A percentile compares a stretch with the other conserved stretches of the same genome.
Evolutionary conservation across 2,113 vertebrate genomes (phyloP).

Genomic region (Thermophis baileyi): DNA sequence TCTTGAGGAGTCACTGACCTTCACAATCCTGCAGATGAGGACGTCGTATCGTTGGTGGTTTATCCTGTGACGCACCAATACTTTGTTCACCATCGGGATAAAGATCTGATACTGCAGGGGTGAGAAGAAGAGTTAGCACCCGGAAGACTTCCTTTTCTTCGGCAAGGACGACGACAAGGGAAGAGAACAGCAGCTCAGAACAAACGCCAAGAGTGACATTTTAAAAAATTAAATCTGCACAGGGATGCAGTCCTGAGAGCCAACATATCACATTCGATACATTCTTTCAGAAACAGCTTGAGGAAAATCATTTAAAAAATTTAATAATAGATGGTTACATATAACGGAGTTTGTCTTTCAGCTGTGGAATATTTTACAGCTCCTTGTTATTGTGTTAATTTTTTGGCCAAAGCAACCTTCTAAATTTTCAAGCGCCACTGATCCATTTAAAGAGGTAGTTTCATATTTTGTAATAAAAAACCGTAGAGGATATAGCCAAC

Average conservation of each 20-base stretch:
- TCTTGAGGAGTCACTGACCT: conserved; percentile 71
- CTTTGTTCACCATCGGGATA: conserved; percentile 99
- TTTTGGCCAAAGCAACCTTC: neutral
- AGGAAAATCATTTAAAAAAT: neutral
- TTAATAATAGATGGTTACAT: neutral
- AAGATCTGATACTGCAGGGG: conserved; percentile 94
- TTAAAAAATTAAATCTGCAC: neutral
- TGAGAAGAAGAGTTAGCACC: conserved; percentile 18
- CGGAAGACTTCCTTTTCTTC: neutral
- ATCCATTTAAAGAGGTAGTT: neutral
- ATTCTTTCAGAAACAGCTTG: neutral
- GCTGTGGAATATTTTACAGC: neutral
- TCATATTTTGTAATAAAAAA: neutral
- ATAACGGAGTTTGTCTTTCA: neutral
- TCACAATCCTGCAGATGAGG: conserved; percentile 95
- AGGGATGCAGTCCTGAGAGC: neutral
- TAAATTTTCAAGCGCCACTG: neutral
- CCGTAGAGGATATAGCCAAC: neutral
- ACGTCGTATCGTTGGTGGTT: conserved; percentile 96
- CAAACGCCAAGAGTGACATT: neutral
- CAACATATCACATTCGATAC: neutral
- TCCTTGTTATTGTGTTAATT: neutral
- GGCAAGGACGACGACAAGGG: neutral
- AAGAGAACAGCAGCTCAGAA: neutral
- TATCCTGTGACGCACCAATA: conserved; percentile 91